These are phyloP conservation scores for Myodes glareolus DNA, from an alignment of 2,113 vertebrate genomes.

Conservation along the genomic window DNA sequence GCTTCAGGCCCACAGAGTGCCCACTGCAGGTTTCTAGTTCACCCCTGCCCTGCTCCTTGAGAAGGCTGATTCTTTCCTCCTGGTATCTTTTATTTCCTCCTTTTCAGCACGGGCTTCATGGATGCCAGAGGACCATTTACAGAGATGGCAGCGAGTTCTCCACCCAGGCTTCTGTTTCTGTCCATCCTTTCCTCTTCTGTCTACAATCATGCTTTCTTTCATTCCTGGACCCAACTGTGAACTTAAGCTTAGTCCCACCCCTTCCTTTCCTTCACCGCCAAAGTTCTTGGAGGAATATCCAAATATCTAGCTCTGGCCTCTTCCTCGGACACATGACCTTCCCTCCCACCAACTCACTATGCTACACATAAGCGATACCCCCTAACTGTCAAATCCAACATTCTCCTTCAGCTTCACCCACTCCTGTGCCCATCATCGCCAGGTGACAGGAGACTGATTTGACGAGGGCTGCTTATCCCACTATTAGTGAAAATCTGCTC, in stretches of 20 bases:
- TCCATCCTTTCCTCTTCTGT: background rate
- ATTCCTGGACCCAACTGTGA: background rate
- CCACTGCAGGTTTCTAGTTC: background rate
- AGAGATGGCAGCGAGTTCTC: background rate
- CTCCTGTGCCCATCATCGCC: background rate
- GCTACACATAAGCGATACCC: background rate
- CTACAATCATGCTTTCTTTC: background rate
- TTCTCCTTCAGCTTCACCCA: background rate
- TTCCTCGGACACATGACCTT: background rate
- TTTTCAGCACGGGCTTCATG: background rate
- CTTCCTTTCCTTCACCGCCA: background rate
- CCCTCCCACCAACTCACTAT: background rate
- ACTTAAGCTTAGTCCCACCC: background rate
- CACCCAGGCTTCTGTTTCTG: background rate
- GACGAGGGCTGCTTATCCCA: background rate
- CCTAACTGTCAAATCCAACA: background rate
- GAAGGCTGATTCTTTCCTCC: background rate
- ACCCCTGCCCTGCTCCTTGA: background rate
- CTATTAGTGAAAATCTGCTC: background rate
- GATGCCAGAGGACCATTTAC: fast-evolving
- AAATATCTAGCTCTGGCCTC: background rate
- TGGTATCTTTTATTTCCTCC: background rate
- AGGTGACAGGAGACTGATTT: background rate
- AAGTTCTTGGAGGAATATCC: conserved; percentile 28
- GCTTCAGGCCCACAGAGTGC: background rate